Conservation (phyloP, 2,797 vertebrate genomes). For the Diceros bicornis region DNA sequence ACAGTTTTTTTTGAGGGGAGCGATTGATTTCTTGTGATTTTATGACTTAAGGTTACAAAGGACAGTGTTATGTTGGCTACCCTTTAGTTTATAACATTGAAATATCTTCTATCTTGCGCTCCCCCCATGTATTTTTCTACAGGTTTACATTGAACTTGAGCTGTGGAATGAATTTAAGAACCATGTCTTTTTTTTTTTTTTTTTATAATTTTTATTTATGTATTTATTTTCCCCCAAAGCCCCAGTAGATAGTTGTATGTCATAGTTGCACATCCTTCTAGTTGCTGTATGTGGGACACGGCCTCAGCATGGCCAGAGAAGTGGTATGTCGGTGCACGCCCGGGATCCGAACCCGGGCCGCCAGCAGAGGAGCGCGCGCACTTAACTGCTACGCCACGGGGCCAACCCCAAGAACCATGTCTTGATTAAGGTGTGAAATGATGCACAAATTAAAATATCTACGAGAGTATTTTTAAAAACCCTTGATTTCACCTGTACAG, state of each 20-base stretch:
- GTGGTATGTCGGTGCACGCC: too few relatives aligned
- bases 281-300: too few relatives aligned
- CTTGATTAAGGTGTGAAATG: constrained; percentile 32
- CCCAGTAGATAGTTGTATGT: too few relatives aligned
- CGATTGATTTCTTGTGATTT: background rate
- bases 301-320: too few relatives aligned
- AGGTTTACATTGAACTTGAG: background rate
- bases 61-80: background rate
- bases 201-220: too few relatives aligned
- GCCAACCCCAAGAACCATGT: background rate
- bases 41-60: background rate
- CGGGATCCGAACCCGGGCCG: too few relatives aligned
- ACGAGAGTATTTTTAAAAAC: background rate
- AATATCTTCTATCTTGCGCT: background rate
- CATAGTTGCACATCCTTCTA: too few relatives aligned
- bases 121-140: background rate
- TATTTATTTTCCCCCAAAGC: too few relatives aligned
- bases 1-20: background rate
- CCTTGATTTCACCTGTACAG: background rate
- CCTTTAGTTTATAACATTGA: background rate
- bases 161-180: background rate
- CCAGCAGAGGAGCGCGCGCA: too few relatives aligned
- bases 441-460: background rate
- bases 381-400: too few relatives aligned
- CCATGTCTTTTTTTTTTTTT: too few relatives aligned